Percentiles rank a stretch among this genome's conserved stretches.
Evolutionary conservation across 1,140 invertebrate species (phyloP).

Genomic region (Paracyclopina nana): DNA sequence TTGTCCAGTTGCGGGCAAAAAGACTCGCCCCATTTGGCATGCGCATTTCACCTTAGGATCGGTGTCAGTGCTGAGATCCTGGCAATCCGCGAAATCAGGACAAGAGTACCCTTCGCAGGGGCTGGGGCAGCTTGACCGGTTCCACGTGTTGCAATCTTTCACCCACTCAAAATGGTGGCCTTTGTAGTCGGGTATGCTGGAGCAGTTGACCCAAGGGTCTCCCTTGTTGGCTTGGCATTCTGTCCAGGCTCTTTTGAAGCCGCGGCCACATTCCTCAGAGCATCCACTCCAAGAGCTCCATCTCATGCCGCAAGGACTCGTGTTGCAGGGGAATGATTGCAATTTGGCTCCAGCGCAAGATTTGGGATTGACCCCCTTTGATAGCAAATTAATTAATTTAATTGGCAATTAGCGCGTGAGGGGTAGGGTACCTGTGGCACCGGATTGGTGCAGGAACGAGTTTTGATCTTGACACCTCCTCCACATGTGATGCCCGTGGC

Average conservation of each 20-base stretch:
- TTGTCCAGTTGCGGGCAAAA: constrained; percentile 18
- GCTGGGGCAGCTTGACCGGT: constrained; percentile 20
- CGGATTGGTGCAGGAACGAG: constrained; percentile 29
- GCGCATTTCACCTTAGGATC: constrained; percentile 21
- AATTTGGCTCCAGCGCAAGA: constrained; percentile 15
- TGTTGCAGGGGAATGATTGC: constrained; percentile 20
- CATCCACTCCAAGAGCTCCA: constrained; percentile 19
- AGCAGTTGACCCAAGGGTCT: neutral
- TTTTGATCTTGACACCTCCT: constrained; percentile 19
- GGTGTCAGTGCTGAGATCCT: constrained; percentile 19
- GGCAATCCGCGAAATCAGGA: constrained; percentile 22
- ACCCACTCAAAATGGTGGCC: constrained; percentile 17
- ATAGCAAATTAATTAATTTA: no score
- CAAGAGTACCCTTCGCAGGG: constrained; percentile 19
- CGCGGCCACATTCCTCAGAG: constrained; percentile 18
- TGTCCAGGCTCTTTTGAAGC: constrained; percentile 16
- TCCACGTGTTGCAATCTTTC: constrained; percentile 22
- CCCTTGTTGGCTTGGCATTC: constrained; percentile 19
- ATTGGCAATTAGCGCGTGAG: no score
- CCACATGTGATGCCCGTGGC: constrained; percentile 20
- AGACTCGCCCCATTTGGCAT: constrained; percentile 22
- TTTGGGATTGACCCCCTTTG: neutral
- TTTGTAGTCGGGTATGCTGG: neutral
- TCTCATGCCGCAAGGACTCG: constrained; percentile 21
- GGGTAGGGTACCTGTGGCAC: constrained; percentile 24